Conservation (phyloP, 2,113 vertebrate species). For the Ornithorhynchus anatinus region DNA sequence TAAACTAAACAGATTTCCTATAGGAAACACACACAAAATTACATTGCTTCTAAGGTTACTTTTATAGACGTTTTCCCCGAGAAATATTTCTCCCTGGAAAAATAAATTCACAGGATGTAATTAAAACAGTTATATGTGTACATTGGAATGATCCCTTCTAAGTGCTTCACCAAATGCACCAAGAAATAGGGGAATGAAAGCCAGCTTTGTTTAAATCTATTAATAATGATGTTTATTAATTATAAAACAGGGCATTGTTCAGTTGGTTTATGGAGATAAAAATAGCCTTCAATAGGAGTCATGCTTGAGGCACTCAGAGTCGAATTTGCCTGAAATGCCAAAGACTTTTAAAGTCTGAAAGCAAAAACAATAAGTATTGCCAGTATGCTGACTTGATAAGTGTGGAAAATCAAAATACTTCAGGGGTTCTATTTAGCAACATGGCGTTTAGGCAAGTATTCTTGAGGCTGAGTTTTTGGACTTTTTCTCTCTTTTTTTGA, state of each 20-base stretch:
- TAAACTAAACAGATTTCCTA: conserved; percentile 73
- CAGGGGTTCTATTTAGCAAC: not conserved
- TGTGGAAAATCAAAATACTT: not conserved
- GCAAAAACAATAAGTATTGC: fast-evolving
- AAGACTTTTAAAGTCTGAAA: conserved; percentile 10
- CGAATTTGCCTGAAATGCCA: not conserved
- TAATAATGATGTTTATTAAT: conserved; percentile 57
- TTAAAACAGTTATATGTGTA: conserved; percentile 60
- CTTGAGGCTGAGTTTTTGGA: too few species aligned
- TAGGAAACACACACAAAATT: conserved; percentile 64
- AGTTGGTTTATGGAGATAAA: conserved; percentile 19
- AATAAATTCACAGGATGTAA: conserved; percentile 72
- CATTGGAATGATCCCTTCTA: conserved; percentile 54
- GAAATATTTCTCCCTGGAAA: conserved; percentile 72
- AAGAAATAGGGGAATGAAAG: conserved; percentile 57
- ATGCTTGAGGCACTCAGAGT: not conserved
- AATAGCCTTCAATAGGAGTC: conserved; percentile 14
- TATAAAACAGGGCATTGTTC: conserved; percentile 34
- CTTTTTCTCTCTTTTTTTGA: conserved; percentile 10
- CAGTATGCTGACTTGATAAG: not conserved
- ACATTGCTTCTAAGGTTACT: conserved; percentile 55
- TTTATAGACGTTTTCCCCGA: conserved; percentile 65
- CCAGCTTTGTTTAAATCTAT: conserved; percentile 62
- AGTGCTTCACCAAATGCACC: conserved; percentile 70
- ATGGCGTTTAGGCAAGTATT: conserved; percentile 8